Base-by-base conservation (phyloP, 1,140 invertebrate genomes). In the Cardiocondyla obscurior region DNA sequence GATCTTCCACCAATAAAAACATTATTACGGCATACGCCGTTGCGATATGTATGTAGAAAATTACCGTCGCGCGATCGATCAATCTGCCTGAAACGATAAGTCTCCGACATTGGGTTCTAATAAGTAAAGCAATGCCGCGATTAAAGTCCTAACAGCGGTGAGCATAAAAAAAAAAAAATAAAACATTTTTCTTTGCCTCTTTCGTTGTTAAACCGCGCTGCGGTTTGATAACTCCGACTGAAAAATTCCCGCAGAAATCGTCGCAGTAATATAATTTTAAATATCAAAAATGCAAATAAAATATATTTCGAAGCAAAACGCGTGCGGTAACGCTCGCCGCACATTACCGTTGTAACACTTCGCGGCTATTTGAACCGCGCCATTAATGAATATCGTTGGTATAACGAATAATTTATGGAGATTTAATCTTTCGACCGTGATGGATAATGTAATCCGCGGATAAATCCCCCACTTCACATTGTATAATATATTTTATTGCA, bases 401-500 rank as follows among this genome's bases (percentile, higher is more conserved):
- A 53, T 33, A 53, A 30, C 22, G 62, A 67, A 69, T 79, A 79
- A 79, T 79, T 79, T 79, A 79, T 79, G 62, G 74, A 79, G 46
- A 79, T 79, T 79, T 79, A 67, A 79, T 79, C 74, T 69, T 55
- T 69, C 74, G 74, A 69, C 46, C 74, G 74, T 79, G 74, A 69
- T 67, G 74, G 62, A 79, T 79, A 79, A 77, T 77, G 60, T 67
- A 77, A 79, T 79, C 62, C 44, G 46, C 22, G 62, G 33, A 79
- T 67, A 69, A 69, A 79, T 79, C 62, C 74, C 62, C 44, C 46
- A 49, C 60, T 53, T 67, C 36, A 7, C 58, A 79, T 79, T 69
- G 62, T 79, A 53, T 42, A 79, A 79, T 79, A 79, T 55, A 79
- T 79, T 79, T 79, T 79, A 79, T 79, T 53, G 74, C 62, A 79